These are phyloP conservation scores for Nesidiocoris tenuis DNA, from an alignment of 2,888 invertebrate genomes.

Conservation along the genomic window DNA sequence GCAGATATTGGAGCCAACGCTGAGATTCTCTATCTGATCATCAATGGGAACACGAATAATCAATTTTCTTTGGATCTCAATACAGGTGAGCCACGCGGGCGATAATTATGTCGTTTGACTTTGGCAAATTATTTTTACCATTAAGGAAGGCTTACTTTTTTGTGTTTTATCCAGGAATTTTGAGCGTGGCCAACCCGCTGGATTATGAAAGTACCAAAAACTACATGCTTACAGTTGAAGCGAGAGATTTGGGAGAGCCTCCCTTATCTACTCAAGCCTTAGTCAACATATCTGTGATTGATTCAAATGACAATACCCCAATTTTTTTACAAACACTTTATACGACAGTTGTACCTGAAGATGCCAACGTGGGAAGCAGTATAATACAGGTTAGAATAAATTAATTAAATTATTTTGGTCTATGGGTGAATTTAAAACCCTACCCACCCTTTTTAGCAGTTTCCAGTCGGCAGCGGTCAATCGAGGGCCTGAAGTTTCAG, in stretches of 20 bases:
- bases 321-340: conserved; percentile 75
- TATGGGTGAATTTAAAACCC: no score
- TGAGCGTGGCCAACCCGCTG: conserved; percentile 73
- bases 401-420: no score
- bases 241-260: conserved; percentile 83
- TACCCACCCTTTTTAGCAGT: no score
- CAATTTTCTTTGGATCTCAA: conserved; percentile 75
- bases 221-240: conserved; percentile 85
- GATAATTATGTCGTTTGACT: no score
- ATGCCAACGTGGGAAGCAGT: conserved; percentile 69
- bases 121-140: no score
- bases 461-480: no score
- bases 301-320: conserved; percentile 87
- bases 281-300: conserved; percentile 79
- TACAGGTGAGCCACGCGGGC: conserved; percentile 58
- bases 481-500: no score
- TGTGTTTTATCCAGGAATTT: conserved; percentile 60
- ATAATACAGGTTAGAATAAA: conserved; percentile 72
- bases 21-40: conserved; percentile 81
- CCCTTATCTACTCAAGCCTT: conserved; percentile 87
- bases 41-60: conserved; percentile 84
- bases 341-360: conserved; percentile 74
- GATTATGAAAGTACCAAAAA: conserved; percentile 85
- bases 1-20: conserved; percentile 92
- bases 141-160: no score